These are phyloP conservation scores for Drusus annulatus DNA, from an alignment of 1,140 invertebrate species.

Conservation along the genomic window DNA sequence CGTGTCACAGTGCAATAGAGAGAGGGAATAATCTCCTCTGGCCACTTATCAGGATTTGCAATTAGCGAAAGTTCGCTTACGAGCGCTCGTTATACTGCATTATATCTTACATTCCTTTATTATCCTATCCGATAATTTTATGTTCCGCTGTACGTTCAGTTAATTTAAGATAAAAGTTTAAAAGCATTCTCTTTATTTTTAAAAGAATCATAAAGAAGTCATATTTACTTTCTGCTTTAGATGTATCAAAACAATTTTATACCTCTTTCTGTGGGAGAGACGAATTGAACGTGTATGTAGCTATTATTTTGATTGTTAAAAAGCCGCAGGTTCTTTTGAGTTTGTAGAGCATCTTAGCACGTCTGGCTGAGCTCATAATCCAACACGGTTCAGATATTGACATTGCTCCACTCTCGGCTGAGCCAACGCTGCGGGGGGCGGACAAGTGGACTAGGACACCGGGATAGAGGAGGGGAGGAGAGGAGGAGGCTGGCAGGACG, in stretches of 20 bases:
- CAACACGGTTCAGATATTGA: conserved; percentile 4
- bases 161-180: too few species aligned
- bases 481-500: neutral
- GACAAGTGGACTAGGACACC: neutral
- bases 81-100: neutral
- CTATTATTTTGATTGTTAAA: neutral
- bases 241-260: too few species aligned
- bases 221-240: too few species aligned
- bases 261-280: neutral
- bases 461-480: too few species aligned
- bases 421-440: neutral
- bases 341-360: conserved; percentile 10
- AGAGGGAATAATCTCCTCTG: neutral
- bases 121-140: too few species aligned
- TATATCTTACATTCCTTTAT: neutral
- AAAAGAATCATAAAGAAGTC: too few species aligned
- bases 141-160: too few species aligned
- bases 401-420: conserved; percentile 4
- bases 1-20: neutral
- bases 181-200: too few species aligned
- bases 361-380: conserved; percentile 7
- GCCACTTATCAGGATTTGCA: conserved; percentile 25
- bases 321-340: neutral
- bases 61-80: conserved; percentile 22
- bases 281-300: neutral